These are phyloP conservation scores for Tetramorium parvispinum DNA, from an alignment of 1,140 invertebrate species.

Conservation along the genomic window DNA sequence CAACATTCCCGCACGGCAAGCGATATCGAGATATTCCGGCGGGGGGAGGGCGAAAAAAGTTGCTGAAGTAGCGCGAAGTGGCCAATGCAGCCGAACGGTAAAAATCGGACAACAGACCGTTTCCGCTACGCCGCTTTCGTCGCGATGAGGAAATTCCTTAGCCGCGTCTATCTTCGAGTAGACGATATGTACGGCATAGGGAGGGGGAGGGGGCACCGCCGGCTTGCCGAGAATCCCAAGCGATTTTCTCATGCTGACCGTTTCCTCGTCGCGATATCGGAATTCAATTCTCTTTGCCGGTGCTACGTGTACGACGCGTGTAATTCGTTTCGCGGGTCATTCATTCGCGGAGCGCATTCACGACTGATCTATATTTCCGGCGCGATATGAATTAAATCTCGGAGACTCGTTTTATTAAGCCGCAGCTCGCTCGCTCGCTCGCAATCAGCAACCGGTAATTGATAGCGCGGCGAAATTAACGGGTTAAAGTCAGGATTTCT, in stretches of 20 bases:
- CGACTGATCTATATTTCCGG: slow-evolving; percentile 44
- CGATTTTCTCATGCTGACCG: slow-evolving; percentile 52
- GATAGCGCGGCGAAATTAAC: slow-evolving; percentile 54
- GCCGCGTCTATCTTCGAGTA: slow-evolving; percentile 20
- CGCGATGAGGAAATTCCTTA: slow-evolving; percentile 52
- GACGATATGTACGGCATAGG: slow-evolving; percentile 17
- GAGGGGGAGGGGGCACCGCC: not conserved
- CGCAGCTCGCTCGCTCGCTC: not conserved
- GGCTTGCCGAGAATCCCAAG: slow-evolving; percentile 40
- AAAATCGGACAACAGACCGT: slow-evolving; percentile 52
- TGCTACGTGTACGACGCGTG: slow-evolving; percentile 42
- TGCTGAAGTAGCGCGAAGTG: slow-evolving; percentile 40
- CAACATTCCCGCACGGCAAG: slow-evolving; percentile 28
- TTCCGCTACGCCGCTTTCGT: slow-evolving; percentile 21
- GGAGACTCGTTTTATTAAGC: slow-evolving; percentile 38
- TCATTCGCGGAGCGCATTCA: slow-evolving; percentile 37
- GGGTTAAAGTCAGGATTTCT: slow-evolving; percentile 33
- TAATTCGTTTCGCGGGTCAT: slow-evolving; percentile 65
- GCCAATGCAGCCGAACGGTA: not conserved
- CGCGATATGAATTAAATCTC: slow-evolving; percentile 63
- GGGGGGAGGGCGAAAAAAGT: not conserved
- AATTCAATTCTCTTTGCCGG: slow-evolving; percentile 67
- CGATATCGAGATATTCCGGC: slow-evolving; percentile 40
- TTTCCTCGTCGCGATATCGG: slow-evolving; percentile 60
- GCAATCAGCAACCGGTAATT: slow-evolving; percentile 54